These are phyloP conservation scores for Cassiopea xamachana DNA, from an alignment of 30 jellyfish, hydroid and myxozoan genomes.

Conservation along the genomic window DNA sequence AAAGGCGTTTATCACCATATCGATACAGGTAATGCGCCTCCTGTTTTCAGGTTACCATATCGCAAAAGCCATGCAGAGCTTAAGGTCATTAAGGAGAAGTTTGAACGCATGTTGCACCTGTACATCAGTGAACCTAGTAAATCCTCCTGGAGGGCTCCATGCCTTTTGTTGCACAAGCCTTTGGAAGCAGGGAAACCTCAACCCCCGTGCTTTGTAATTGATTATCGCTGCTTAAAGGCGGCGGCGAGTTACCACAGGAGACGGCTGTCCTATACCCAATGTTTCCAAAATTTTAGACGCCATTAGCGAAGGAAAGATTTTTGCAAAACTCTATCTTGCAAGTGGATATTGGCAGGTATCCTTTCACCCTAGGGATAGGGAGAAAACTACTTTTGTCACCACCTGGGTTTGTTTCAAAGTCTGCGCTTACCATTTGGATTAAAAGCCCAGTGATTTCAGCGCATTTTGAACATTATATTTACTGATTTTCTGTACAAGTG, in stretches of 20 bases:
- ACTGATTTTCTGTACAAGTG: neutral
- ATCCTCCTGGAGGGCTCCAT: conserved; percentile 59
- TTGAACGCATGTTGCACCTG: conserved; percentile 44
- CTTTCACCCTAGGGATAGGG: conserved; percentile 7
- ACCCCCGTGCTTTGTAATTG: conserved; percentile 52
- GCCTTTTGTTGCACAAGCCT: conserved; percentile 51
- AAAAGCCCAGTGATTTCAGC: conserved; percentile 31
- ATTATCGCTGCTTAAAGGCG: conserved; percentile 40
- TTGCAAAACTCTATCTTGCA: conserved; percentile 33
- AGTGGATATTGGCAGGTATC: conserved; percentile 38
- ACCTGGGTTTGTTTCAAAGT: conserved; percentile 17
- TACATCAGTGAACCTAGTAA: conserved; percentile 34
- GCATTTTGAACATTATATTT: neutral
- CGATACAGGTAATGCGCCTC: conserved; percentile 45
- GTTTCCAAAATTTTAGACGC: conserved; percentile 8
- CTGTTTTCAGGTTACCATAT: conserved; percentile 41
- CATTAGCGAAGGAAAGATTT: conserved; percentile 10
- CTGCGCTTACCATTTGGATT: conserved; percentile 39
- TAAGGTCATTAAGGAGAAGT: conserved; percentile 33
- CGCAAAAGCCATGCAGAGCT: conserved; percentile 59
- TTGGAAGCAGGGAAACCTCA: conserved; percentile 30
- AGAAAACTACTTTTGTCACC: conserved; percentile 33
- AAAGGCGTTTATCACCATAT: conserved; percentile 40
- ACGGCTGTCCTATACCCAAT: conserved; percentile 27
- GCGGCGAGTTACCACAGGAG: conserved; percentile 49